These are phyloP conservation scores for Drosophila differens DNA, from an alignment of 2,888 invertebrate genomes.

Conservation along the genomic window DNA sequence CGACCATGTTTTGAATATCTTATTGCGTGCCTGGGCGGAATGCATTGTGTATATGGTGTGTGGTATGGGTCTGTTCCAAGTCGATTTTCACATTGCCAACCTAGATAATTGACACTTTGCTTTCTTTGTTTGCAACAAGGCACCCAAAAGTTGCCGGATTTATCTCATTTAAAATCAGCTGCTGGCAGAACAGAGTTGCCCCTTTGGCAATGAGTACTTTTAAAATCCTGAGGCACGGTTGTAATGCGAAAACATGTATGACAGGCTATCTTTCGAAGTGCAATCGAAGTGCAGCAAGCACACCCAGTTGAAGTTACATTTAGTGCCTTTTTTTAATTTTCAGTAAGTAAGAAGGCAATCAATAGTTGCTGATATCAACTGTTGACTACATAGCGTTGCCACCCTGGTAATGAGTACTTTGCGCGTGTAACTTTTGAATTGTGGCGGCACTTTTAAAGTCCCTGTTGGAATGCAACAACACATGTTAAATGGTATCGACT, in stretches of 20 bases:
- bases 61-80: conserved; percentile 17
- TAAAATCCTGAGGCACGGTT: conserved; percentile 5
- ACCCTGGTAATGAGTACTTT: neutral
- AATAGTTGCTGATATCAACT: neutral
- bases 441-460: conserved; percentile 24
- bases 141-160: conserved; percentile 32
- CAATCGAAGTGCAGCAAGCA: neutral
- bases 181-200: conserved; percentile 32
- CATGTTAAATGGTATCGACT: conserved; percentile 37
- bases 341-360: neutral
- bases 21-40: conserved; percentile 74
- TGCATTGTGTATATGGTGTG: conserved; percentile 55
- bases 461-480: conserved; percentile 1
- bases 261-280: neutral
- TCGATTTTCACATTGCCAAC: conserved; percentile 45
- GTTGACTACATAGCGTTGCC: conserved; percentile 21
- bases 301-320: neutral
- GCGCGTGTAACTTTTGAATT: conserved; percentile 23
- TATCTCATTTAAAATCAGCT: conserved; percentile 30
- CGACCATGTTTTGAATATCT: conserved; percentile 83
- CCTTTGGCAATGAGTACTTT: conserved; percentile 17
- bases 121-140: conserved; percentile 36
- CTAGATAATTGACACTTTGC: neutral
- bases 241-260: neutral
- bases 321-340: neutral